A percentile compares a stretch with the other conserved stretches of the same genome.
Conservation (phyloP, 2,797 vertebrate genomes). For the Echeneis naucrates region DNA sequence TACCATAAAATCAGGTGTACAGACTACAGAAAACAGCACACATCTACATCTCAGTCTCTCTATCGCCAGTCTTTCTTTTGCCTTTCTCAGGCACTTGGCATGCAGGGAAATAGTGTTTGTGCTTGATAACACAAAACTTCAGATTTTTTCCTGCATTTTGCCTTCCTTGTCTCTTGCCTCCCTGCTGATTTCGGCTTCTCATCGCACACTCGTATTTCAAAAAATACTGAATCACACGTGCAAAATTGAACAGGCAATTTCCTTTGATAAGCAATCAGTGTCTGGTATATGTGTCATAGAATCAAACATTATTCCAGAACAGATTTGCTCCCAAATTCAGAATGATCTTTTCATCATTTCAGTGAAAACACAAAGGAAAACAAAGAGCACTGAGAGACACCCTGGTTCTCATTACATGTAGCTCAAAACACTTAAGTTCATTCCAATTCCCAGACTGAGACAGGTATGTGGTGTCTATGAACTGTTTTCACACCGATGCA, state of each 20-base stretch:
- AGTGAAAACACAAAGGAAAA: constrained; percentile 39
- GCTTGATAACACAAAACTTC: not conserved
- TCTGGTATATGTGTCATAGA: constrained; percentile 57
- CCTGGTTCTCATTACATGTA: constrained; percentile 9
- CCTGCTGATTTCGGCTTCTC: constrained; percentile 40
- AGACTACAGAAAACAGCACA: constrained; percentile 54
- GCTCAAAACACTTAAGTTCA: constrained; percentile 32
- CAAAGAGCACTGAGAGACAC: constrained; percentile 21
- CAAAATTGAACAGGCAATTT: constrained; percentile 48
- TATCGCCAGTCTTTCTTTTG: constrained; percentile 4
- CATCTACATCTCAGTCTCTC: constrained; percentile 22
- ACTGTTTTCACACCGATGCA: constrained; percentile 38
- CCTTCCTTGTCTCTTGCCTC: constrained; percentile 22
- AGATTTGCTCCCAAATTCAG: constrained; percentile 55
- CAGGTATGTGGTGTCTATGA: constrained; percentile 32
- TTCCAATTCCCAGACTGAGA: constrained; percentile 25
- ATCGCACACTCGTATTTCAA: constrained; percentile 48
- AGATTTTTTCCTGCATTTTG: constrained; percentile 16
- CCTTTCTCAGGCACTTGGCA: constrained; percentile 34
- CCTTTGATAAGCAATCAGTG: constrained; percentile 74
- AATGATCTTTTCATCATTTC: constrained; percentile 61
- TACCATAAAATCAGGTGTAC: constrained; percentile 65
- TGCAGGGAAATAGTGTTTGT: constrained; percentile 26
- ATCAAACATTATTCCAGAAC: constrained; percentile 53
- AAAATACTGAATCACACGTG: constrained; percentile 40